These are phyloP conservation scores for Leptobrachium ailaonicum DNA, from an alignment of 2,113 vertebrate genomes.

Conservation along the genomic window DNA sequence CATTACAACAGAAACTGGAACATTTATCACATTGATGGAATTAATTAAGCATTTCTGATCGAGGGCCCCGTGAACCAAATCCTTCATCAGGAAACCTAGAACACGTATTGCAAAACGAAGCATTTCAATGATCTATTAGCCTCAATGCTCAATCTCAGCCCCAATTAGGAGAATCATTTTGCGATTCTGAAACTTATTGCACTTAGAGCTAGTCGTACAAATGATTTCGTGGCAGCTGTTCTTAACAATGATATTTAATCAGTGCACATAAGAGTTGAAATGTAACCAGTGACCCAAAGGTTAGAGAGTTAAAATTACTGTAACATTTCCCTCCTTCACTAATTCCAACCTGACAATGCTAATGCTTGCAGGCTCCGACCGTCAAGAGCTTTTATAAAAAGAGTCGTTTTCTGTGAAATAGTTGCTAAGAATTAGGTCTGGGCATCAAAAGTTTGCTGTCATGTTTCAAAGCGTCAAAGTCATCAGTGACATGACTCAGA, in stretches of 20 bases:
- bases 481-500: too few species aligned
- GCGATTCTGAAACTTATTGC: conserved; percentile 13
- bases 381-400: too few species aligned
- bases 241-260: conserved; percentile 31
- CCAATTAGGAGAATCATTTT: conserved; percentile 33
- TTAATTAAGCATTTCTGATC: conserved; percentile 27
- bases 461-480: too few species aligned
- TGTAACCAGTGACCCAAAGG: background rate
- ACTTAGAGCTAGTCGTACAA: conserved; percentile 1
- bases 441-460: too few species aligned
- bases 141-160: conserved; percentile 14
- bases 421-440: too few species aligned
- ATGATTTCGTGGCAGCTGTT: background rate
- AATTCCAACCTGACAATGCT: background rate
- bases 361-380: background rate
- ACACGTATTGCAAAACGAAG: conserved; percentile 21
- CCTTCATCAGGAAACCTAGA: conserved; percentile 24
- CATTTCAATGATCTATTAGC: conserved; percentile 32
- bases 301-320: conserved; percentile 1
- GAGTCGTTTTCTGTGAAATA: too few species aligned
- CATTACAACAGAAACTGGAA: background rate
- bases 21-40: conserved; percentile 24
- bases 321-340: conserved; percentile 3
- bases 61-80: conserved; percentile 1
- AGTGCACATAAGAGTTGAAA: conserved; percentile 1